Percentiles rank a stretch among this genome's conserved stretches.
Evolutionary conservation across 37 sponge, comb jelly and placozoan genomes (phyloP).

Genomic region (Beroe forskalii): DNA sequence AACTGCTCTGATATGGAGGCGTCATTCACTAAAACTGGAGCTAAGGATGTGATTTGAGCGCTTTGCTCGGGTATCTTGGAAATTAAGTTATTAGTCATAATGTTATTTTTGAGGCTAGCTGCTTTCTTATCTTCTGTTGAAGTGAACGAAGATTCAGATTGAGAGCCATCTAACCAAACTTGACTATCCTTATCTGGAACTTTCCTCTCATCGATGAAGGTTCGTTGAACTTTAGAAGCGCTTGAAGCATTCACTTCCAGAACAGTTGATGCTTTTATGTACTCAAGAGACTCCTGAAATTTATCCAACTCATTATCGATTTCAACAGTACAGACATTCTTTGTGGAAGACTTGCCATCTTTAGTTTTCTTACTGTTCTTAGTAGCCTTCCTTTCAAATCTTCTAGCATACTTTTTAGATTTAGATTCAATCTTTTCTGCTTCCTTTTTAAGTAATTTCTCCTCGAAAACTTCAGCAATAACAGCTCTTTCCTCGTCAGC

Average conservation of each 20-base stretch:
- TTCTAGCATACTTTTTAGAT: not conserved
- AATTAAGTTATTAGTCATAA: not conserved
- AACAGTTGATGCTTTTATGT: not conserved
- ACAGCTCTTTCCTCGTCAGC: not conserved
- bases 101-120: not conserved
- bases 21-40: not conserved
- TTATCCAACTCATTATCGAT: not conserved
- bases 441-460: not conserved
- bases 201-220: not conserved
- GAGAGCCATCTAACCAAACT: conserved; percentile 14
- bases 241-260: not conserved
- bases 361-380: not conserved
- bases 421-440: not conserved
- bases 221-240: not conserved
- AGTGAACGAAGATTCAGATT: not conserved
- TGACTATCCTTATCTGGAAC: not conserved
- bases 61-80: no score
- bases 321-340: no score
- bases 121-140: not conserved
- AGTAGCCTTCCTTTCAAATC: not conserved
- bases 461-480: not conserved
- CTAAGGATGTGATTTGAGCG: not conserved
- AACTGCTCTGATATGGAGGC: not conserved
- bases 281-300: conserved; percentile 5
- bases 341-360: not conserved